Conservation (phyloP, 2,888 invertebrate genomes). For the Drosophila mulleri region DNA sequence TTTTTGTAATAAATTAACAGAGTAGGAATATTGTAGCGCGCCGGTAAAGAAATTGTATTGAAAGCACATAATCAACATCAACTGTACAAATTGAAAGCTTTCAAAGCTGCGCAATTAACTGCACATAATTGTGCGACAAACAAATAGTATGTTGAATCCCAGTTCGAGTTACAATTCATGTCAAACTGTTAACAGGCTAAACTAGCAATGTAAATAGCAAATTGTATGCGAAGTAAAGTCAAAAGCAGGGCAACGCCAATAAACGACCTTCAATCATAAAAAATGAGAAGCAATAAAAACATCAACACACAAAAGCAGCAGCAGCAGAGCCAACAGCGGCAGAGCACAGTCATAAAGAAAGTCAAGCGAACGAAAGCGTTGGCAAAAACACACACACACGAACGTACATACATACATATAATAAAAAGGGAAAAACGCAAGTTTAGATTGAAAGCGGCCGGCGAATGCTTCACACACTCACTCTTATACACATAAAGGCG, state of each 20-base stretch:
- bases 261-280: slow-evolving; percentile 77
- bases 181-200: slow-evolving; percentile 37
- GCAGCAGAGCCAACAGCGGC: slow-evolving; percentile 19
- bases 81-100: slow-evolving; percentile 49
- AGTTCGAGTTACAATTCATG: slow-evolving; percentile 24
- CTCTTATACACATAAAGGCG: not conserved
- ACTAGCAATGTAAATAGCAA: slow-evolving; percentile 48
- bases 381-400: slow-evolving; percentile 27
- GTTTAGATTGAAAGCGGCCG: slow-evolving; percentile 59
- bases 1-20: slow-evolving; percentile 66
- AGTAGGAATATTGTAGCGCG: slow-evolving; percentile 17
- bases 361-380: slow-evolving; percentile 55
- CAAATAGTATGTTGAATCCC: not conserved
- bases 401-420: slow-evolving; percentile 4
- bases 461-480: slow-evolving; percentile 17
- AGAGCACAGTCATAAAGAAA: slow-evolving; percentile 57
- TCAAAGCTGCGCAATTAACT: slow-evolving; percentile 37
- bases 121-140: slow-evolving; percentile 8
- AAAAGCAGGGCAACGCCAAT: slow-evolving; percentile 29
- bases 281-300: slow-evolving; percentile 60
- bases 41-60: slow-evolving; percentile 45
- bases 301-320: slow-evolving; percentile 49
- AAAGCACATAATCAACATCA: slow-evolving; percentile 22
- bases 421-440: slow-evolving; percentile 63
- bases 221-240: slow-evolving; percentile 29